Conservation (phyloP, 1,140 invertebrate species). For the Cydia strobilella region DNA sequence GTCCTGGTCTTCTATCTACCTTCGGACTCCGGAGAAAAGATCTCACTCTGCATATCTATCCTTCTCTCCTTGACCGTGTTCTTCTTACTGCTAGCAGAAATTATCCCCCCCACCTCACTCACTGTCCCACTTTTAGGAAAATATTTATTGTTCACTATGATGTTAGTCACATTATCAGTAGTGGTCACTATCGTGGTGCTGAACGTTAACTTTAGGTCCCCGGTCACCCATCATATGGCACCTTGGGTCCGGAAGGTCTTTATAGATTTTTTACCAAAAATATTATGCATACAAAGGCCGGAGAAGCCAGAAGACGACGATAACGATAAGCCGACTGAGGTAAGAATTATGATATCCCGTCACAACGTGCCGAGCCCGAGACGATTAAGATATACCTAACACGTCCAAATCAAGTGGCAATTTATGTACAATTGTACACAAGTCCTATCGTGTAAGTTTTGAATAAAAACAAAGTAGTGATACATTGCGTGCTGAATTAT, state of each 20-base stretch:
- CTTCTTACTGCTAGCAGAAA: conserved; percentile 98
- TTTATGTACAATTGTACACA: no score
- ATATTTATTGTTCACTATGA: conserved; percentile 99
- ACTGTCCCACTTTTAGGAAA: conserved; percentile 98
- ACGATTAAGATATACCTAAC: no score
- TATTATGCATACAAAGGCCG: conserved; percentile 91
- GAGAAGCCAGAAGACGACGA: conserved; percentile 86
- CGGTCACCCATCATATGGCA: conserved; percentile 97
- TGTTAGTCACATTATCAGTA: conserved; percentile 98
- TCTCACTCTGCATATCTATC: conserved; percentile 98
- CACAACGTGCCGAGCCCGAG: no score
- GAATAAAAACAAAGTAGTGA: no score
- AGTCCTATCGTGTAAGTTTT: no score
- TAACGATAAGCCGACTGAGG: conserved; percentile 85
- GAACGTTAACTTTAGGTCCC: conserved; percentile 99
- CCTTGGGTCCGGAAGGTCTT: conserved; percentile 94
- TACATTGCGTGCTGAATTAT: no score
- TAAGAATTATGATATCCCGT: conserved; percentile 53
- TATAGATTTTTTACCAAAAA: conserved; percentile 93
- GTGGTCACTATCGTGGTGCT: conserved; percentile 98
- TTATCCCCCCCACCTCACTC: conserved; percentile 99
- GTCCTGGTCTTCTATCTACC: conserved; percentile 99
- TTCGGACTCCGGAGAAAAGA: conserved; percentile 98
- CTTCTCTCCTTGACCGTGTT: conserved; percentile 99
- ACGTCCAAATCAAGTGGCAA: no score